Evolutionary conservation across 2,888 invertebrate genomes (phyloP).

Genomic region (Dicyrtoma fusca): DNA sequence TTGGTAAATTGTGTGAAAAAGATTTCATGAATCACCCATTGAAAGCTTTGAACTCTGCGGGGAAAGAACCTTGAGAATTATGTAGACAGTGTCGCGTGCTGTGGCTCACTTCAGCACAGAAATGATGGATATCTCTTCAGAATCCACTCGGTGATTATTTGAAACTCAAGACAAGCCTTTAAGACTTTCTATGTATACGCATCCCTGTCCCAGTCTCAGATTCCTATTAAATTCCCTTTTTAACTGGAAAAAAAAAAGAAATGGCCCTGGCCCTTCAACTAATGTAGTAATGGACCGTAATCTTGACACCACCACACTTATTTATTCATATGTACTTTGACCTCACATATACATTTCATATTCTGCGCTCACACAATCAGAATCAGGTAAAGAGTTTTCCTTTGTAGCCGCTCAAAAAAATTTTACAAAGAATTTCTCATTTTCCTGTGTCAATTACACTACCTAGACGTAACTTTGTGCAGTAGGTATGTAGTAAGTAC

Average conservation of each 20-base stretch:
- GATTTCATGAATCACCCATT: conserved; percentile 1
- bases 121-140: background rate
- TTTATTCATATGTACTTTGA: conserved; percentile 1
- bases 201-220: background rate
- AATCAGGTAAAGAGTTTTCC: conserved; percentile 2
- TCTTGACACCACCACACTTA: conserved; percentile 12
- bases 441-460: conserved; percentile 3
- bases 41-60: conserved; percentile 8
- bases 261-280: conserved; percentile 18
- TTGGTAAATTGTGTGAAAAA: too few relatives aligned
- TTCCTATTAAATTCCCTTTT: conserved; percentile 32
- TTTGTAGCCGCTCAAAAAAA: too few relatives aligned
- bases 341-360: background rate
- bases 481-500: too few relatives aligned
- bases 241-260: conserved; percentile 11
- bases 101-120: conserved; percentile 8
- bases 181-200: background rate
- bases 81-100: conserved; percentile 12
- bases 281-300: conserved; percentile 18
- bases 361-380: background rate
- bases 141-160: conserved; percentile 5
- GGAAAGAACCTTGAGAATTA: conserved; percentile 11
- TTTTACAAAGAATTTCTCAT: too few relatives aligned
- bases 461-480: too few relatives aligned
- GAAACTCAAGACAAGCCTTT: conserved; percentile 7